Evolutionary conservation across 2,888 invertebrate species (phyloP), one percentile per base, ranked within the genome.

Genomic region (Dynastes grantii): DNA sequence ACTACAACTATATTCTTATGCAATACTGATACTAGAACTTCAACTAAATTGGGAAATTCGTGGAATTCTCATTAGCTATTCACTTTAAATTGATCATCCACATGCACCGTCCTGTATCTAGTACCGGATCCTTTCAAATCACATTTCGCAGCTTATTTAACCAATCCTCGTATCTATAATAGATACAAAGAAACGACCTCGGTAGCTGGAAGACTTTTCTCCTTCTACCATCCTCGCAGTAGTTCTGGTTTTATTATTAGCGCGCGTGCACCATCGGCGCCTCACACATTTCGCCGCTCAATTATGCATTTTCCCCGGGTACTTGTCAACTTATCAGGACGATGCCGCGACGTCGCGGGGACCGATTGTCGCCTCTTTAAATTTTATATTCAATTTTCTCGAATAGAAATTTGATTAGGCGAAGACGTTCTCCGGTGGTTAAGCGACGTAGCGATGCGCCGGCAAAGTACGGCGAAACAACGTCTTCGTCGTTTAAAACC

Each of bases 331-430:
- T 87, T 86, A 86, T 61, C 73, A 75, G n/a, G 61, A 53, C 32
- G 73, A 22, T 37, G 73, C 45, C 58, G 16, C 61, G 73, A 45
- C 61, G 61, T 37, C 37, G 71, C 27, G 16, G n/a, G 58, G 55
- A 11, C 45, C 61, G 73, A 75, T 75, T 75, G 73, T 75, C 73
- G 61, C 40, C 73, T 75, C 61, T 75, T 75, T 75, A 86, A 88
- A 88, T 88, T 88, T 88, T 87, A 88, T 88, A 88, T 88, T 88
- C 88, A 88, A 88, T 88, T 88, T 88, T 82, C 84, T 4, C 83
- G 84, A 84, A 85, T 86, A 85, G 86, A 86, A 87, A 87, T 87
- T 87, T 86, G 87, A 87, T 87, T 87, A 87, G 73, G 16, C 22
- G 61, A 45, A 75, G 73, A 58, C 40, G 40, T 61, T 49, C 61